phyloP scores from a whole-genome alignment of 2,888 invertebrate species.

The Gymnoscelis rufifasciata region DNA sequence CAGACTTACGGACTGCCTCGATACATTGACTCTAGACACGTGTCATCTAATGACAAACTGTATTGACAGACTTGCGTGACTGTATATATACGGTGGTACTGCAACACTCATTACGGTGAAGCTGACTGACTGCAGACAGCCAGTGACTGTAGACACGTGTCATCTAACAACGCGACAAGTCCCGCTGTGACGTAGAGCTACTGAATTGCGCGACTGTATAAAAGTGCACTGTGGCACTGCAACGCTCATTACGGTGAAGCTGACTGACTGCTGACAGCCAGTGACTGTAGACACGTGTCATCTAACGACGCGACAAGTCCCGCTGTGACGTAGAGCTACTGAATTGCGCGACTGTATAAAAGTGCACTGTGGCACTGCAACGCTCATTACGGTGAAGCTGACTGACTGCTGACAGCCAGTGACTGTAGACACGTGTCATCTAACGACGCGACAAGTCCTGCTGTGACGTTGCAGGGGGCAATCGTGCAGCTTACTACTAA shows the following conservation, averaged over 20 bases:
- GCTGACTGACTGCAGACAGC: slow-evolving; percentile 20
- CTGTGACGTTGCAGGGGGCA: background rate
- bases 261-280: background rate
- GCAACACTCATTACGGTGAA: slow-evolving; percentile 21
- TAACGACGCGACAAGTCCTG: background rate
- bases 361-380: background rate
- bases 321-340: background rate
- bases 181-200: background rate
- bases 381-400: background rate
- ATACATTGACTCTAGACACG: too few relatives aligned
- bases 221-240: background rate
- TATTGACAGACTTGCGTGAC: too few relatives aligned
- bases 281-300: slow-evolving; percentile 11
- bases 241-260: background rate
- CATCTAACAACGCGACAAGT: slow-evolving; percentile 12
- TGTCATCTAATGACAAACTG: too few relatives aligned
- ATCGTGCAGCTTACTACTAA: background rate
- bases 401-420: background rate
- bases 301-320: slow-evolving; percentile 13
- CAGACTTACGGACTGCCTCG: too few relatives aligned
- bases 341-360: too few relatives aligned
- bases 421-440: background rate
- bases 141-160: slow-evolving; percentile 14
- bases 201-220: too few relatives aligned
- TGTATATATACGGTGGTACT: background rate